A percentile compares a stretch with the other conserved stretches of the same genome.
These are phyloP conservation scores for Lordiphosa fenestrarum DNA, from an alignment of 2,888 invertebrate species.

Conservation along the genomic window DNA sequence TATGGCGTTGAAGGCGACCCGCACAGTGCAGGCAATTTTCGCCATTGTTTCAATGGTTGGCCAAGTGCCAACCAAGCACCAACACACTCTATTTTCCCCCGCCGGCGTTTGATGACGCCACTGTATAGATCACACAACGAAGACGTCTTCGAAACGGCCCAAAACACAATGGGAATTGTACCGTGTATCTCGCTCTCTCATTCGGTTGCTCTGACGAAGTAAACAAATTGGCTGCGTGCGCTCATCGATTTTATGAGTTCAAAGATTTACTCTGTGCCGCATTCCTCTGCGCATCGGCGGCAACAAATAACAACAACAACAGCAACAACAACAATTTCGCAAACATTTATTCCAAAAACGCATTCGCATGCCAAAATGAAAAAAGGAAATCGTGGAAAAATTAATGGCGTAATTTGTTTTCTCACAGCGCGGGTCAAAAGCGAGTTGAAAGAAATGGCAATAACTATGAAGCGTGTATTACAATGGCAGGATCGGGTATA, in stretches of 20 bases:
- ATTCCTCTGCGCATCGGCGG: conserved; percentile 54
- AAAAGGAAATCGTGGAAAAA: conserved; percentile 33
- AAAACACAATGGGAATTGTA: too few relatives aligned
- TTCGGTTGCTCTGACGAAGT: conserved; percentile 21
- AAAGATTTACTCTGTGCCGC: conserved; percentile 71
- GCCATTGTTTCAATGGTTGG: conserved; percentile 37
- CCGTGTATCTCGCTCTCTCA: neutral
- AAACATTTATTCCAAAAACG: conserved; percentile 41
- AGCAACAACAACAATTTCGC: conserved; percentile 36
- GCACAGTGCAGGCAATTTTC: conserved; percentile 42
- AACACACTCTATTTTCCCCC: neutral
- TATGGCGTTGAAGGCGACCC: conserved; percentile 13
- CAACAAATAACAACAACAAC: neutral
- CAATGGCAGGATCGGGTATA: neutral
- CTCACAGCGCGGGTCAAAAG: conserved; percentile 27
- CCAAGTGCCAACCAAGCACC: conserved; percentile 26
- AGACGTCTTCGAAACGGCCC: conserved; percentile 35
- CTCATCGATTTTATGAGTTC: conserved; percentile 75
- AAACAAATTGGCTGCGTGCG: conserved; percentile 68
- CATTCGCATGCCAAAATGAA: conserved; percentile 48
- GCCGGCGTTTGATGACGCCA: conserved; percentile 49
- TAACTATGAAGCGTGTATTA: too few relatives aligned
- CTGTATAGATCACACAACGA: conserved; percentile 48
- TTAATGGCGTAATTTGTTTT: conserved; percentile 67
- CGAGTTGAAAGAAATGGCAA: neutral